phyloP scores from a whole-genome alignment of 1,140 invertebrate genomes.

The Nymphalis io region DNA sequence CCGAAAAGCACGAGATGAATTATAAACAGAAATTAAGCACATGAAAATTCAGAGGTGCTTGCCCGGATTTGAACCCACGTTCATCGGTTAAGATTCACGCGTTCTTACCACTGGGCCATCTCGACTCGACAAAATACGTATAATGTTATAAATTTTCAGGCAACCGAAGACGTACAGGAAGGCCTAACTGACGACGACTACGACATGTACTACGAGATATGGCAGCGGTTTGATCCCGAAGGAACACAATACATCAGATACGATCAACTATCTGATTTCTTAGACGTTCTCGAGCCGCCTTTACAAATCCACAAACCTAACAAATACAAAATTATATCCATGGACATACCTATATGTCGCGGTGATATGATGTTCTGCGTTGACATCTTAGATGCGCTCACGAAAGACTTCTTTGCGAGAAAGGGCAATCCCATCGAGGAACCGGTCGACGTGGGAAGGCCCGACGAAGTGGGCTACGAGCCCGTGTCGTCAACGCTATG shows the following conservation, averaged over 20 bases:
- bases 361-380: slow-evolving; percentile 98
- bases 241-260: slow-evolving; percentile 98
- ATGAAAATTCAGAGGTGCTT: no score
- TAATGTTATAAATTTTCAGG: slow-evolving; percentile 67
- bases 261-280: slow-evolving; percentile 95
- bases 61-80: no score
- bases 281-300: slow-evolving; percentile 96
- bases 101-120: no score
- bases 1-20: no score
- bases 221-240: slow-evolving; percentile 99
- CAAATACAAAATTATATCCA: slow-evolving; percentile 98
- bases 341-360: slow-evolving; percentile 99
- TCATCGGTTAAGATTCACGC: no score
- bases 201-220: slow-evolving; percentile 99
- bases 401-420: slow-evolving; percentile 97
- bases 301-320: slow-evolving; percentile 98
- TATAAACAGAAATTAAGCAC: no score
- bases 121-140: background rate
- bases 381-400: slow-evolving; percentile 97
- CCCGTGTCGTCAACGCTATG: slow-evolving; percentile 95
- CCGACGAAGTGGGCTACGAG: slow-evolving; percentile 93
- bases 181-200: slow-evolving; percentile 99
- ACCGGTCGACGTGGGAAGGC: slow-evolving; percentile 91
- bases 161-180: slow-evolving; percentile 99
- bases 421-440: slow-evolving; percentile 96